Conservation (phyloP, 2,113 vertebrate genomes). For the Propithecus coquereli region DNA sequence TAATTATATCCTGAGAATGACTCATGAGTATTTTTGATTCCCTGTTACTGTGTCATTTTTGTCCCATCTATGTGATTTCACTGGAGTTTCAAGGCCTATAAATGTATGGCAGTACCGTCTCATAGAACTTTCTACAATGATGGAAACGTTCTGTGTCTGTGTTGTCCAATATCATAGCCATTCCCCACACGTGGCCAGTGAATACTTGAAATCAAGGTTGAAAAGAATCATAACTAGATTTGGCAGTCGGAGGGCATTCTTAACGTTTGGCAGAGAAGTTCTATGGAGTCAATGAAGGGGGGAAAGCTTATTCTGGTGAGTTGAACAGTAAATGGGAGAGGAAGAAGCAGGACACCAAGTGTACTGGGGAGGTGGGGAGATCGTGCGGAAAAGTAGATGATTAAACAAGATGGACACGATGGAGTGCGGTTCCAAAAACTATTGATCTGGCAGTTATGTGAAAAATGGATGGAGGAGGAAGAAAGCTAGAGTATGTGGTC, state of each 20-base stretch:
- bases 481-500: neutral
- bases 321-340: neutral
- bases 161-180: neutral
- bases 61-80: neutral
- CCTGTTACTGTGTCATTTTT: neutral
- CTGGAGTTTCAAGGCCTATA: neutral
- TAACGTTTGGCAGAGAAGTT: neutral
- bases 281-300: neutral
- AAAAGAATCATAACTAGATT: neutral
- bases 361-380: neutral
- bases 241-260: neutral
- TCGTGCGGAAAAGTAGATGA: accelerated
- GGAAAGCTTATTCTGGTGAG: neutral
- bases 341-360: neutral
- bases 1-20: neutral
- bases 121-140: neutral
- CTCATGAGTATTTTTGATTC: neutral
- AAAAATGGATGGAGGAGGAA: neutral
- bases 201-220: neutral
- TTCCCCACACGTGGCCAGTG: neutral
- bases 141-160: neutral
- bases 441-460: neutral
- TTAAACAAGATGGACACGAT: neutral
- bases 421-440: neutral
- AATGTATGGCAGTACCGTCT: neutral